Evolutionary conservation across 2,888 invertebrate genomes (phyloP), one percentile per base, ranked within the genome.

Genomic region (Ephialtes manifestator): DNA sequence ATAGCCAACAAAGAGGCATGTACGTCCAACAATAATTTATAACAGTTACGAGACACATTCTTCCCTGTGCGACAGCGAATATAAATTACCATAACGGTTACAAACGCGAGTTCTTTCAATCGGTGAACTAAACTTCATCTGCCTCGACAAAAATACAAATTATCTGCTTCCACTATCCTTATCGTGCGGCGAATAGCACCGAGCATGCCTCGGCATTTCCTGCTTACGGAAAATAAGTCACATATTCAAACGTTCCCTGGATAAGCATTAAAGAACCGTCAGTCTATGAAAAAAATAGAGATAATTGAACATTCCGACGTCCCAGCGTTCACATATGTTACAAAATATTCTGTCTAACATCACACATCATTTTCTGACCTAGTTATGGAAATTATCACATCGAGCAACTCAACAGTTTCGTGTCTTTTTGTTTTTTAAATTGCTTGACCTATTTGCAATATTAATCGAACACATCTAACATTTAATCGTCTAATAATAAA

Each of bases 161-260:
- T 28, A 58, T 58, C 58, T 58, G 28, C 28, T 5, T 4, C 43
- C 31, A 77, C 58, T 58, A 13, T 24, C 58, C 28, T 58, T 58
- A 58, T 58, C 58, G 28, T 15, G 4, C 28, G 11, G 28, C 28
- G 28, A 28, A 28, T 5, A 24, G 28, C 58, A 58, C 10, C 13
- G 58, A 13, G 28, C 58, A 1, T 13, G 15, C 28, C 13, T 58
- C 28, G 4, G 4, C 58, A 13, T 28, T 58, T 58, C 28, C 58
- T 13, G 28, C 24, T 1, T 24, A 13, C 15, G 55, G 4, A 58
- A 28, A 24, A 58, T 24, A 24, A 28, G 28, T 11, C 15, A 55
- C 24, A 8, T 13, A 7, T 15, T 11, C 28, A 11, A 15, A 58
- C 24, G 13, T 13, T 15, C 28, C 58, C 3, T 10, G 4, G 2